Conservation (phyloP, 2,888 invertebrate species). For the Drosophila atroscutellata region DNA sequence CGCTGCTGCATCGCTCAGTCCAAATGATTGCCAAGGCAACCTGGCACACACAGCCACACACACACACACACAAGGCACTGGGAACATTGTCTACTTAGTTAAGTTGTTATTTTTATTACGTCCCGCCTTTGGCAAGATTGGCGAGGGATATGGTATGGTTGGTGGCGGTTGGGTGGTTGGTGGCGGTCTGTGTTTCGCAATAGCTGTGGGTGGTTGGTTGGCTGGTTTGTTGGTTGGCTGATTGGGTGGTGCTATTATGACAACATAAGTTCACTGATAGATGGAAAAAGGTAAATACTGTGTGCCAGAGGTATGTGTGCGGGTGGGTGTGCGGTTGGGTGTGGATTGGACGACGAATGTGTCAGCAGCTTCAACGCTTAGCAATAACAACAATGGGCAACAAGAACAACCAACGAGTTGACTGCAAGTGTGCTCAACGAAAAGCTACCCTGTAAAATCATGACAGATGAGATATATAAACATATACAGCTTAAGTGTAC, state of each 20-base stretch:
- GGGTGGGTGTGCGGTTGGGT: background rate
- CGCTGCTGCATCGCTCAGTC: constrained; percentile 32
- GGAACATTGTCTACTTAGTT: constrained; percentile 67
- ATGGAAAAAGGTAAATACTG: constrained; percentile 27
- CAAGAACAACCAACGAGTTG: background rate
- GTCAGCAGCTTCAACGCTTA: background rate
- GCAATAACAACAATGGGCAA: background rate
- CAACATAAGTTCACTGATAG: constrained; percentile 61
- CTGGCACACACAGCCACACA: background rate
- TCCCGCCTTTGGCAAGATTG: constrained; percentile 49
- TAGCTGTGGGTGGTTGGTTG: background rate
- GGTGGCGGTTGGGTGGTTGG: background rate
- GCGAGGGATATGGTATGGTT: background rate
- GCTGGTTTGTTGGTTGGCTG: background rate
- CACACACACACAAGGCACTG: constrained; percentile 3
- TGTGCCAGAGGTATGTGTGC: background rate
- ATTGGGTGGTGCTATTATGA: constrained; percentile 61
- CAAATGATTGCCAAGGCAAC: constrained; percentile 63
- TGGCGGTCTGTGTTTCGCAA: background rate
- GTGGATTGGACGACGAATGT: background rate
- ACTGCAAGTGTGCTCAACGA: background rate
- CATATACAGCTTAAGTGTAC: background rate
- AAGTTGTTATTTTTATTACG: constrained; percentile 75
- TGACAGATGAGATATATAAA: background rate
- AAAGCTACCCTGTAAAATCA: background rate